Base-by-base conservation (phyloP, 2,113 vertebrate species). In the Oncorhynchus masou region DNA sequence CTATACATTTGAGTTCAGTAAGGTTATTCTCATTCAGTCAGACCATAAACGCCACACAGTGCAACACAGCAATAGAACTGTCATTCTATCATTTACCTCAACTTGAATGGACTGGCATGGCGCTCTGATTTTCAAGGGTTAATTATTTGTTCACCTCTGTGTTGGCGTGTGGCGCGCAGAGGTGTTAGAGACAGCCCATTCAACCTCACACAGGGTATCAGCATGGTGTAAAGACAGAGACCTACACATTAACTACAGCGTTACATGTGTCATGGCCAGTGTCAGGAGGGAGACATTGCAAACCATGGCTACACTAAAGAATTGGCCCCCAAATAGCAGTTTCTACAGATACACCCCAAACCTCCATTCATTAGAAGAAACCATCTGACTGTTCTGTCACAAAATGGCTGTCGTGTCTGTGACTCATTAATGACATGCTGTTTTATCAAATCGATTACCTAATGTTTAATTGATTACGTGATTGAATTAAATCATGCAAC, bases 51-150 rank as follows among this genome's bases (percentile, higher is more conserved):
- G 80, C 79, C 79, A 73, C 77, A 68, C 67, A 74, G 31, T 51
- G 70, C 78, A 31, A 81, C 71, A 82, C 84, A 73, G 51, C 5
- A 57, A 39, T 39, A 11, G 9, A 45, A 20, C 75, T 68, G 62
- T 77, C 12, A 48, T 85, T 83, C 82, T 83, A 84, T 83, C 75
- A 57, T 77, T 80, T 57, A 68, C 80, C 45, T 75, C 49, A 70
- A 72, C 12, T 68, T 66, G 81, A 73, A 71, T 74, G 75, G 64
- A 85, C 70, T 80, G 76, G 82, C 78, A 78, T 68, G 85, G 45
- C 54, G 66, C 15, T 1, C 59, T 31, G 20, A 72, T 73, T 59
- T 79, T 65, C 78, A 73, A 49, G 24, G 51, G 68, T 51, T 59
- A 3, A 72, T 65, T 65, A 1, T 59, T 59, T 8, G 65, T 68